Base-by-base conservation (phyloP, 2,888 invertebrate species). In the Iselma pallidipennis region DNA sequence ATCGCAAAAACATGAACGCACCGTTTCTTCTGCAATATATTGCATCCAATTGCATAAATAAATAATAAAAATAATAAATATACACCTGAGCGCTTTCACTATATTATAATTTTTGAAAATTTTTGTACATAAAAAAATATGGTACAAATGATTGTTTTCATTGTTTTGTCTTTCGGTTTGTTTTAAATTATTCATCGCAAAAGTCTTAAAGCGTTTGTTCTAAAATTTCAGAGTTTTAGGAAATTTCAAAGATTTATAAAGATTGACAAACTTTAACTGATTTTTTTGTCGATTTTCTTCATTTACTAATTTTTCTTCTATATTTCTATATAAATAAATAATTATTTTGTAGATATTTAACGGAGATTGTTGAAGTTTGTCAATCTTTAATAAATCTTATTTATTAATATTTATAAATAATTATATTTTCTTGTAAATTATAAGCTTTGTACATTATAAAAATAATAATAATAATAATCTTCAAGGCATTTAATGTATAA, bases 191-290 rank as follows among this genome's bases (percentile, higher is more conserved):
- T 59, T 57, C 54, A 63, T 49, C 57, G 55, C n/a, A 48, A 60
- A 53, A 63, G 59, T 54, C 57, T 52, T 25, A 57, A 63, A 69
- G 69, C 69, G 66, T 63, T 63, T 67, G 69, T 67, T 69, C 69
- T 69, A 69, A 69, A 45, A 69, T 55, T 68, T 66, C 59, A 60
- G 66, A 68, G 66, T 25, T n/a, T 45, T 68, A 65, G 62, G 50
- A 59, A 56, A 31, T 57, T 64, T 64, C 57, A 59, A 62, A 49
- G 28, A 53, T 37, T 37, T n/a, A n/a, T 45, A 21, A 37, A 16
- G 21, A 21, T 45, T 45, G 9, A 21, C 1, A 45, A 21, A 45
- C 2, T 10, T 21, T 21, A 12, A 45, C 45, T 21, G 12, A 21
- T 21, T 45, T 19, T 45, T 16, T 21, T 21, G 12, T 10, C 12